Percentiles rank a stretch among this genome's conserved stretches.
Evolutionary conservation across 2,888 invertebrate genomes (phyloP).

Genomic region (Stenolophus ochropezus): DNA sequence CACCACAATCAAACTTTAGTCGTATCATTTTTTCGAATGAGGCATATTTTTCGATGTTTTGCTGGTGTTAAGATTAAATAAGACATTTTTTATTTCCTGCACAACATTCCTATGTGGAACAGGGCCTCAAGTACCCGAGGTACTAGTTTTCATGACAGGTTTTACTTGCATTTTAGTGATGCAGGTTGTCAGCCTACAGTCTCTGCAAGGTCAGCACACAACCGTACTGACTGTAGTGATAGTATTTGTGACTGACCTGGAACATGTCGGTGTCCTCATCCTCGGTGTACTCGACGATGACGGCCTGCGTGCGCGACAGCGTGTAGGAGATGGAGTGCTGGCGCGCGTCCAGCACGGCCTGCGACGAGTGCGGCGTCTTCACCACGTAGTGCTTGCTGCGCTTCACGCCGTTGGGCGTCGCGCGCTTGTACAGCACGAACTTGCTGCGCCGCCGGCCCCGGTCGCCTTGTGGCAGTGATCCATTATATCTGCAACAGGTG

Average conservation of each 20-base stretch:
- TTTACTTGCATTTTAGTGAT: no score
- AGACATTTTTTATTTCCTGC: no score
- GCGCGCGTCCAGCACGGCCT: constrained; percentile 94
- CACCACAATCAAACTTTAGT: no score
- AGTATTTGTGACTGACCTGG: constrained; percentile 80
- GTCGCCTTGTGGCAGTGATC: constrained; percentile 91
- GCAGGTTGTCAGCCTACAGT: no score
- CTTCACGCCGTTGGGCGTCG: constrained; percentile 93
- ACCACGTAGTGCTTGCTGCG: constrained; percentile 97
- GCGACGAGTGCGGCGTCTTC: constrained; percentile 94
- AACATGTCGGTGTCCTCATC: constrained; percentile 99
- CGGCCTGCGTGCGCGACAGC: constrained; percentile 95
- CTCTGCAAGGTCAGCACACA: no score
- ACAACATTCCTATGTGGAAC: no score
- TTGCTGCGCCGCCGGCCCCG: constrained; percentile 95
- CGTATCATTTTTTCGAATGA: no score
- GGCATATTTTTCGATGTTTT: no score
- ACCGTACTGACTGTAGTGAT: no score
- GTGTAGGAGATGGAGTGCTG: constrained; percentile 99
- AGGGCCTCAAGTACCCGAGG: no score
- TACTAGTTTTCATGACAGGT: no score
- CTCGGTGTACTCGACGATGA: constrained; percentile 97
- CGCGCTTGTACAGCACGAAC: constrained; percentile 91
- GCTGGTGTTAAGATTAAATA: no score
- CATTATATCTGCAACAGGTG: constrained; percentile 87